Evolutionary conservation across 2,797 vertebrate species (phyloP).

Genomic region (Sebastes diaconus): DNA sequence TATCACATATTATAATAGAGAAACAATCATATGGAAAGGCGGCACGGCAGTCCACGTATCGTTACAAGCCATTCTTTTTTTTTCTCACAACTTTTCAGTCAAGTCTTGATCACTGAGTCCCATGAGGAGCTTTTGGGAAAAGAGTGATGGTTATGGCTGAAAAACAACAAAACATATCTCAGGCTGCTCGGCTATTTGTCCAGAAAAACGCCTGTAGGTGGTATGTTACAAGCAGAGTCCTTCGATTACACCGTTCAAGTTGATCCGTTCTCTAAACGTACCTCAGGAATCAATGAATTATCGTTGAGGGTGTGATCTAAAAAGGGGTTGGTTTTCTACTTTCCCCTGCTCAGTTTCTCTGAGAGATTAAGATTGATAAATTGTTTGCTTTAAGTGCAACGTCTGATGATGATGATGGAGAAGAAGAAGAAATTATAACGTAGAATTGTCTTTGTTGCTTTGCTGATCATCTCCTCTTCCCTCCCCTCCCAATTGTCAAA

Average conservation of each 20-base stretch:
- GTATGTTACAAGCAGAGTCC: conserved; percentile 58
- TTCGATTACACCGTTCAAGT: conserved; percentile 35
- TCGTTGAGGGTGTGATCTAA: conserved; percentile 19
- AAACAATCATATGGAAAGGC: conserved; percentile 75
- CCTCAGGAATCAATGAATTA: conserved; percentile 42
- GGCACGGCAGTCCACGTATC: conserved; percentile 64
- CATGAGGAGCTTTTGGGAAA: conserved; percentile 37
- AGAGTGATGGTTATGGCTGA: conserved; percentile 22
- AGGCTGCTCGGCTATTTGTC: conserved; percentile 51
- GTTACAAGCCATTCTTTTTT: conserved; percentile 53
- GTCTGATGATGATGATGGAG: conserved; percentile 42
- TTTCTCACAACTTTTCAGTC: conserved; percentile 44
- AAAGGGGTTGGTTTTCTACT: conserved; percentile 21
- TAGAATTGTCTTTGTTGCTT: conserved; percentile 67
- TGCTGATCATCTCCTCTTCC: conserved; percentile 56
- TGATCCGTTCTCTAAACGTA: conserved; percentile 53
- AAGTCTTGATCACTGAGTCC: conserved; percentile 54
- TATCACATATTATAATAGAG: conserved; percentile 68
- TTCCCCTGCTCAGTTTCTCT: conserved; percentile 31
- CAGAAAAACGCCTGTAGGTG: conserved; percentile 55
- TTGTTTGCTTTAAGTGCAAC: conserved; percentile 61
- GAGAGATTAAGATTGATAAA: conserved; percentile 46
- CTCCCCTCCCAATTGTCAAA: conserved; percentile 45
- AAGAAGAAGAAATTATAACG: conserved; percentile 46
- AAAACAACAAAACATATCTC: neutral